These are phyloP conservation scores for Dyspetes luteomarginatus DNA, from an alignment of 2,888 invertebrate species.

Conservation along the genomic window DNA sequence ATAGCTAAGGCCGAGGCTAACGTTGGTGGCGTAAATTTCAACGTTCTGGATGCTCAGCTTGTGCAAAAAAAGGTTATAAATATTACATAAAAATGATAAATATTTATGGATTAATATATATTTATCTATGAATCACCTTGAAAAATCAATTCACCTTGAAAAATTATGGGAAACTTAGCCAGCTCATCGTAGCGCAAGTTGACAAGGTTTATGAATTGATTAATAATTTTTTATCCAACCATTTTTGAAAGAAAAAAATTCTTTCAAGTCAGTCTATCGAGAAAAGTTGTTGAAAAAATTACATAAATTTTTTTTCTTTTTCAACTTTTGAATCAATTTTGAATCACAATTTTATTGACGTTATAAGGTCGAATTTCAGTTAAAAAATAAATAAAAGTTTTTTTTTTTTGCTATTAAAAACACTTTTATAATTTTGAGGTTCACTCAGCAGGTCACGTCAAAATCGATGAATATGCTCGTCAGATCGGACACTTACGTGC, in stretches of 20 bases:
- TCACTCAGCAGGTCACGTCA: constrained; percentile 8
- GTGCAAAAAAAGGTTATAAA: constrained; percentile 36
- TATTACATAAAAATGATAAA: no score
- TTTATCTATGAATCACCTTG: no score
- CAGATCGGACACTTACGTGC: constrained; percentile 67
- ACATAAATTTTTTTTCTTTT: no score
- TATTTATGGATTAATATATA: no score
- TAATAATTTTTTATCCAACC: background rate
- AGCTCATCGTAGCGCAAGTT: background rate
- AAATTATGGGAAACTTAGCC: no score
- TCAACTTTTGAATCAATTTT: background rate
- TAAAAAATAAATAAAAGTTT: no score
- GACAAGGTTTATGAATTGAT: background rate
- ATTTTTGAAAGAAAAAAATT: no score
- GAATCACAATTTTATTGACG: no score
- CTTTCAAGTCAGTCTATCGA: no score
- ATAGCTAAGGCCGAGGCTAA: constrained; percentile 26
- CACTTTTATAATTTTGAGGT: background rate
- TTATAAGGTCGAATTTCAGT: no score
- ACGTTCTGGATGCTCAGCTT: background rate
- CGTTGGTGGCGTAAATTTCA: background rate
- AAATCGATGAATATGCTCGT: constrained; percentile 35
- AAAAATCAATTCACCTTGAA: no score
- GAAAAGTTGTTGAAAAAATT: no score
- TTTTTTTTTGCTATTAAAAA: background rate